A percentile compares a stretch with the other conserved stretches of the same genome.
phyloP scores from a whole-genome alignment of 1,140 invertebrate genomes.

The Cydia fagiglandana region DNA sequence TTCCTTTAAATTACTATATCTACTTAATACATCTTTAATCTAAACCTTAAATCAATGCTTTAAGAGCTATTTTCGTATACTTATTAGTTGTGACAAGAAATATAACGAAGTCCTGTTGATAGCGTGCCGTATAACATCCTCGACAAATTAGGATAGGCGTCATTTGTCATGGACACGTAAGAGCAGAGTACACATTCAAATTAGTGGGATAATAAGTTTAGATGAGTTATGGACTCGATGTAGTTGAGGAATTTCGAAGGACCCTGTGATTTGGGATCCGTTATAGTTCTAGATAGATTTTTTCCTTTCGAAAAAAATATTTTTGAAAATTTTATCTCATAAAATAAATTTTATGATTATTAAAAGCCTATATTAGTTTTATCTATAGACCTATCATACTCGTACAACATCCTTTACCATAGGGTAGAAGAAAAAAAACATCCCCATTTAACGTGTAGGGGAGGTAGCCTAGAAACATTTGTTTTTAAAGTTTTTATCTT shows the following conservation, averaged over 20 bases:
- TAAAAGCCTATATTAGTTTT: no score
- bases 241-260: slow-evolving; percentile 24
- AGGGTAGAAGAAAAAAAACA: no score
- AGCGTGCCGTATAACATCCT: slow-evolving; percentile 51
- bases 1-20: slow-evolving; percentile 25
- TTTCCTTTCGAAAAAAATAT: no score
- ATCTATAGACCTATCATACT: no score
- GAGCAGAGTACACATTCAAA: slow-evolving; percentile 42
- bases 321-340: no score
- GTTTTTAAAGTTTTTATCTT: no score
- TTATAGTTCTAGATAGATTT: neutral
- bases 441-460: no score
- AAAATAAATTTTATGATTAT: no score
- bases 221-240: slow-evolving; percentile 49
- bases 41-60: neutral
- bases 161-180: slow-evolving; percentile 58
- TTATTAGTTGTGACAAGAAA: neutral
- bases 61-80: neutral
- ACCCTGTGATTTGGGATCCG: neutral
- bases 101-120: slow-evolving; percentile 57
- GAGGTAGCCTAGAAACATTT: no score
- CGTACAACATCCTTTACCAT: no score
- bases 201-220: slow-evolving; percentile 49
- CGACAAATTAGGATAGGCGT: slow-evolving; percentile 65
- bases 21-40: neutral